These are phyloP conservation scores for Pomacea canaliculata DNA, from an alignment of 2,888 invertebrate genomes.

Conservation along the genomic window DNA sequence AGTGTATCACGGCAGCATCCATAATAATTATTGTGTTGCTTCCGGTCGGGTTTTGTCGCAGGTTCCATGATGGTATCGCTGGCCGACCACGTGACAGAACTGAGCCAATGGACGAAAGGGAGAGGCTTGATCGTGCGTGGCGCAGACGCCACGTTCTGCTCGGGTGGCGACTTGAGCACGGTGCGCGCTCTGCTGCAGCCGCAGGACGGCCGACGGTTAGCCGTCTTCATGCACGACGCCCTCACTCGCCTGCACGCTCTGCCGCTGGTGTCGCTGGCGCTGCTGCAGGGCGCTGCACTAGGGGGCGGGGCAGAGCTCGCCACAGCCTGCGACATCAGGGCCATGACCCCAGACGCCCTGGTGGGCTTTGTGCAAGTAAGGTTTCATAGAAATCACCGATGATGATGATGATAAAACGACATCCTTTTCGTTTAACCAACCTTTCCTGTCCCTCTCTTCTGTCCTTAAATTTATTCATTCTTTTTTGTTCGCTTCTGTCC, in stretches of 20 bases:
- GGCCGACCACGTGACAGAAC: conserved; percentile 66
- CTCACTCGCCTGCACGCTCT: conserved; percentile 69
- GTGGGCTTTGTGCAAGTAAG: conserved; percentile 71
- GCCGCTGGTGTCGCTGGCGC: conserved; percentile 72
- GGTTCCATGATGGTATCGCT: conserved; percentile 74
- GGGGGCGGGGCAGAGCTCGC: conserved; percentile 75
- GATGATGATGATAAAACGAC: too few species aligned
- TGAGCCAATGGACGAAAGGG: conserved; percentile 71
- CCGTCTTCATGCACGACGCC: conserved; percentile 71
- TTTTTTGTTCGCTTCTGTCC: not conserved
- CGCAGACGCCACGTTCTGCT: conserved; percentile 72
- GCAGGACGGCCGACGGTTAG: conserved; percentile 69
- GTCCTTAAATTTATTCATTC: not conserved
- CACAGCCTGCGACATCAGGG: conserved; percentile 72
- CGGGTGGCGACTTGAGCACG: conserved; percentile 73
- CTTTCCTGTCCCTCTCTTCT: not conserved
- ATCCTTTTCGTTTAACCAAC: not conserved
- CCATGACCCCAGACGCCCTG: conserved; percentile 67
- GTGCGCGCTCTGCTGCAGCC: conserved; percentile 62
- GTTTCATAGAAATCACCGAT: too few species aligned
- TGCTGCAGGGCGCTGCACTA: conserved; percentile 71
- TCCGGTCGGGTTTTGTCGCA: conserved; percentile 38
- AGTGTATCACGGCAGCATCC: too few species aligned
- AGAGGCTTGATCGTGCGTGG: conserved; percentile 72
- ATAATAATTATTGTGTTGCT: too few species aligned